Percentiles rank a stretch among this genome's conserved stretches.
Evolutionary conservation across 2,888 invertebrate genomes (phyloP).

Genomic region (Caenorhabditis virilis): DNA sequence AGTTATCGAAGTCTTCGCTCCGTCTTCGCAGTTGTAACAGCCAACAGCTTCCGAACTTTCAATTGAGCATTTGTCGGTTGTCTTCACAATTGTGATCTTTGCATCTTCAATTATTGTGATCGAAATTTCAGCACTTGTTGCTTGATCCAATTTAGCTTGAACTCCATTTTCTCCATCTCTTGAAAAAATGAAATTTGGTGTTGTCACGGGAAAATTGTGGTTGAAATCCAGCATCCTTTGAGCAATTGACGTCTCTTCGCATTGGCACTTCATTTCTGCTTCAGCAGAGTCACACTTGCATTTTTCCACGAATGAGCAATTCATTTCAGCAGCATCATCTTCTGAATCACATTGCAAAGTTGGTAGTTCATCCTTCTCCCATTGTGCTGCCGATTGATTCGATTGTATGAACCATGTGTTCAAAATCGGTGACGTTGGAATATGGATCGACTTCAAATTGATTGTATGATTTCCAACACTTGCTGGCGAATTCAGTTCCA

Average conservation of each 20-base stretch:
- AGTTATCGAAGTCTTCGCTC: not conserved
- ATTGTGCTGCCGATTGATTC: not conserved
- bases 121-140: not conserved
- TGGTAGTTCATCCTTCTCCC: conserved; percentile 1
- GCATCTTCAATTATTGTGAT: not conserved
- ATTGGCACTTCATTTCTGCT: conserved; percentile 1
- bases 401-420: conserved; percentile 9
- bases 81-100: not conserved
- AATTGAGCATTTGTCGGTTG: not conserved
- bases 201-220: not conserved
- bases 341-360: not conserved
- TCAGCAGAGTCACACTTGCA: conserved; percentile 8
- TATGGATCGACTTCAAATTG: not conserved
- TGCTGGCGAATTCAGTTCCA: not conserved
- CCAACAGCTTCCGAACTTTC: not conserved
- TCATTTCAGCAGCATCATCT: not conserved
- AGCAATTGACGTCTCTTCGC: not conserved
- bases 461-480: not conserved
- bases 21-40: not conserved
- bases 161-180: not conserved
- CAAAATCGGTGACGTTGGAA: conserved; percentile 4
- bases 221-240: not conserved
- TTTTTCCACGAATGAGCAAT: not conserved
- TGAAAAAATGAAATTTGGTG: not conserved
- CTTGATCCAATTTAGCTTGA: not conserved